Evolutionary conservation across 2,888 invertebrate species (phyloP), one percentile per base, ranked within the genome.

Genomic region (Athrips mouffetella): DNA sequence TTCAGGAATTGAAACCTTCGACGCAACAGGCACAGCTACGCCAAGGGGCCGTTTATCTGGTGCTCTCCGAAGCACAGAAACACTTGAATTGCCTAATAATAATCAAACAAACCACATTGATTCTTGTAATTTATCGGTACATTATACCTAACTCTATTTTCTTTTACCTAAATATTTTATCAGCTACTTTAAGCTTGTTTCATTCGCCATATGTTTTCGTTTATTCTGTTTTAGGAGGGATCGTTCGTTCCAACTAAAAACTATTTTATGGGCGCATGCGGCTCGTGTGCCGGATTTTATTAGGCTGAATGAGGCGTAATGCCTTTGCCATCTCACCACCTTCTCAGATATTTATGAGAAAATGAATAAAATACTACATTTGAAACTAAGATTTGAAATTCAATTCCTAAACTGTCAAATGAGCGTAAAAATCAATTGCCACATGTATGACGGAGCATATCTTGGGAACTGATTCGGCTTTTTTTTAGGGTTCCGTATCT

Each of bases 211-310:
- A 21, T 21, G 13, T 40, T 40, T 23, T 40, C 40, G 13, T 40
- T 40, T 25, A 23, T 13, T 8, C 5, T 20, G 27, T 27, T 27
- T 8, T 13, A 6, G 10, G 30, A 10, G 13, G 21, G 40, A 31
- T 29, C 30, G 35, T 48, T 48, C 41, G 35, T 48, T 42, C 42
- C 33, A 41, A 48, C 48, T 48, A 42, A 48, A 48, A 42, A 35
- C 41, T 48, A 48, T 33, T 48, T 42, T 48, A 42, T 41, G 42
- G 4, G 6, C 13, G 29, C 25, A 20, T 29, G 40, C 42, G 33
- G 16, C 27, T 10, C 27, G 16, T 27, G 41, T 20, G 16, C 27
- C 6, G 10, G 13, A 5, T n/a, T 41, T 27, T 41, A 41, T 41
- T 13, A 41, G 16, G 27, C 13, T 10, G 18, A 39, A 39, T 39